phyloP scores from a whole-genome alignment of 2,888 invertebrate genomes.

The Crepidodera aurea region DNA sequence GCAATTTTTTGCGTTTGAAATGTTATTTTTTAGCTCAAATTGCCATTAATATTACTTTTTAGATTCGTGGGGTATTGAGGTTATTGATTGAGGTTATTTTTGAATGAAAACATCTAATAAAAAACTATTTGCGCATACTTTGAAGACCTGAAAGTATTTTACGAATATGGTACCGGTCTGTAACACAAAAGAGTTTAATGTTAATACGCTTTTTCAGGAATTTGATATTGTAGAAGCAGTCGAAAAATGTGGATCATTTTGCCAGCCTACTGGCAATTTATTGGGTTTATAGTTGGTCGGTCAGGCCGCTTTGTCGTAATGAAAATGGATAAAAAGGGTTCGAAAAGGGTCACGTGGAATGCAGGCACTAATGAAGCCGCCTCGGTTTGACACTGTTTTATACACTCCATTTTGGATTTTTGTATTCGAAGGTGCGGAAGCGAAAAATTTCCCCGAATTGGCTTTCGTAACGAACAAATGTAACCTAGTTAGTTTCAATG shows the following conservation, averaged over 20 bases:
- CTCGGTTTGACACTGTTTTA: constrained; percentile 37
- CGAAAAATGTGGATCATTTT: constrained; percentile 12
- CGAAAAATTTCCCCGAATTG: constrained; percentile 33
- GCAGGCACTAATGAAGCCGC: constrained; percentile 37
- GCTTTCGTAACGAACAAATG: constrained; percentile 27
- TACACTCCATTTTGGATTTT: constrained; percentile 34
- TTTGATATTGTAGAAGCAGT: not conserved
- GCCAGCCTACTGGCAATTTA: constrained; percentile 33
- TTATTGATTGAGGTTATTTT: no score
- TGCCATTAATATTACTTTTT: no score
- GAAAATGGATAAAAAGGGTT: constrained; percentile 36
- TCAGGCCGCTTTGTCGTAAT: constrained; percentile 38
- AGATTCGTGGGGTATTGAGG: no score
- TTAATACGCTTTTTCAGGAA: not conserved
- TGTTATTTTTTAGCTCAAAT: no score
- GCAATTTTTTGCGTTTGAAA: no score
- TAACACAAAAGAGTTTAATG: no score
- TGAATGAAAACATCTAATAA: no score
- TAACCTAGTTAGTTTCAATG: constrained; percentile 28
- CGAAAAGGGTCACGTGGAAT: constrained; percentile 32
- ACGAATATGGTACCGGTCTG: no score
- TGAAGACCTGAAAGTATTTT: no score
- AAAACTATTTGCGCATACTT: no score
- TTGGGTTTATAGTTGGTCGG: constrained; percentile 40
- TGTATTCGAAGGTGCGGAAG: constrained; percentile 31